phyloP scores from a whole-genome alignment of 2,888 invertebrate genomes.

The Germaria angustata region DNA sequence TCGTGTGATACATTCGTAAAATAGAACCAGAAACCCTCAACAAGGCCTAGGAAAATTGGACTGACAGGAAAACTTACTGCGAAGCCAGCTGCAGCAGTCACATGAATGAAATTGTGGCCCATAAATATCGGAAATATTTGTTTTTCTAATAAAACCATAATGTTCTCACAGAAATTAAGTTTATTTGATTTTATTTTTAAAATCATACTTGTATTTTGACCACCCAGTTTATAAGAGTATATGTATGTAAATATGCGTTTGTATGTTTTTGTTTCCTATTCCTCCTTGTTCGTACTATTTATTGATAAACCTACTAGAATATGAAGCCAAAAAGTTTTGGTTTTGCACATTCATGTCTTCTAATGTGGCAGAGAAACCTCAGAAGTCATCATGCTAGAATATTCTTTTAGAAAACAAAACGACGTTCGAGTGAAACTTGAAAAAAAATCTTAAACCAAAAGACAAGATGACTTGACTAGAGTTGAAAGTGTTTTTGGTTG shows the following conservation, averaged over 20 bases:
- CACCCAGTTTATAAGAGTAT: too few species aligned
- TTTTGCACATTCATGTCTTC: conserved; percentile 46
- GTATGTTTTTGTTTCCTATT: not conserved
- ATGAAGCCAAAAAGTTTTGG: conserved; percentile 19
- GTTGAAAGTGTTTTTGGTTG: conserved; percentile 40
- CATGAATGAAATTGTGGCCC: too few species aligned
- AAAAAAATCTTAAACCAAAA: conserved; percentile 8
- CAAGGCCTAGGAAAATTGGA: too few species aligned
- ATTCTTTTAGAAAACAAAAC: not conserved
- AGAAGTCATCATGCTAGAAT: conserved; percentile 48
- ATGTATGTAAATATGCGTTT: not conserved
- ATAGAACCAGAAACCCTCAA: too few species aligned
- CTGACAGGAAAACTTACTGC: too few species aligned
- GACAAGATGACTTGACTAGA: conserved; percentile 38
- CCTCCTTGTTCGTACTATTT: not conserved
- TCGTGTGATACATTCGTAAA: too few species aligned
- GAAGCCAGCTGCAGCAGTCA: too few species aligned
- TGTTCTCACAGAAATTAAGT: too few species aligned
- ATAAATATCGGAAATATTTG: too few species aligned
- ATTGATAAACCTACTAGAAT: not conserved
- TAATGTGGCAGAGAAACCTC: conserved; percentile 50
- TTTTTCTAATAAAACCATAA: too few species aligned
- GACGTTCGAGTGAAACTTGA: not conserved
- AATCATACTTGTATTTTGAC: too few species aligned
- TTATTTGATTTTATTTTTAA: too few species aligned